Conservation (phyloP, 2,797 vertebrate species). For the Lycodopsis pacificus region DNA sequence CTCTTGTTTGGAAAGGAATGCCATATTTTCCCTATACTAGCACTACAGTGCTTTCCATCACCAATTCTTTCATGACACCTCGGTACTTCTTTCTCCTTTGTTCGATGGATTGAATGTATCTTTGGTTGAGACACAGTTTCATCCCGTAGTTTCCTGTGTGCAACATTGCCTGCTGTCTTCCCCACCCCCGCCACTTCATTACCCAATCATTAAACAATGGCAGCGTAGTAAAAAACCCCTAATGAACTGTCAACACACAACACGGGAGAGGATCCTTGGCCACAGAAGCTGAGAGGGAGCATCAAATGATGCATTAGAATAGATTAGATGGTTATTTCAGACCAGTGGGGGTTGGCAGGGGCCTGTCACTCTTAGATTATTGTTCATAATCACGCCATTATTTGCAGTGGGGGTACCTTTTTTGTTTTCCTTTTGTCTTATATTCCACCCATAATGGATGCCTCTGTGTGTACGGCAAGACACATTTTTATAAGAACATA, state of each 20-base stretch:
- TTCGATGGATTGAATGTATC: constrained; percentile 1
- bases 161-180: constrained; percentile 16
- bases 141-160: constrained; percentile 36
- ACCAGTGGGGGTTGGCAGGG: constrained; percentile 37
- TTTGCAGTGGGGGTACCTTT: constrained; percentile 25
- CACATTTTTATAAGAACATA: constrained; percentile 2
- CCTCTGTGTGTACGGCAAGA: not conserved
- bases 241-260: constrained; percentile 62
- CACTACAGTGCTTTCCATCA: constrained; percentile 3
- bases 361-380: constrained; percentile 44
- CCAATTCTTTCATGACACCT: not conserved
- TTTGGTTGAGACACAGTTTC: constrained; percentile 16
- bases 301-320: constrained; percentile 69
- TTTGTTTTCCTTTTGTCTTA: constrained; percentile 33
- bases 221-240: constrained; percentile 41
- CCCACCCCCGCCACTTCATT: constrained; percentile 46
- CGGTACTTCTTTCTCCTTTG: not conserved
- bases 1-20: not conserved
- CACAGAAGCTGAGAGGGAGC: constrained; percentile 34
- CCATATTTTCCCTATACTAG: not conserved
- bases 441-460: constrained; percentile 29
- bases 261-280: constrained; percentile 36
- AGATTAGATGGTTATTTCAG: constrained; percentile 63
- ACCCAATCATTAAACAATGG: constrained; percentile 39
- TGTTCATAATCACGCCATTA: constrained; percentile 43